Evolutionary conservation across 1,140 invertebrate species (phyloP), one percentile per base, ranked within the genome.

Genomic region (Dreissena rostriformis): DNA sequence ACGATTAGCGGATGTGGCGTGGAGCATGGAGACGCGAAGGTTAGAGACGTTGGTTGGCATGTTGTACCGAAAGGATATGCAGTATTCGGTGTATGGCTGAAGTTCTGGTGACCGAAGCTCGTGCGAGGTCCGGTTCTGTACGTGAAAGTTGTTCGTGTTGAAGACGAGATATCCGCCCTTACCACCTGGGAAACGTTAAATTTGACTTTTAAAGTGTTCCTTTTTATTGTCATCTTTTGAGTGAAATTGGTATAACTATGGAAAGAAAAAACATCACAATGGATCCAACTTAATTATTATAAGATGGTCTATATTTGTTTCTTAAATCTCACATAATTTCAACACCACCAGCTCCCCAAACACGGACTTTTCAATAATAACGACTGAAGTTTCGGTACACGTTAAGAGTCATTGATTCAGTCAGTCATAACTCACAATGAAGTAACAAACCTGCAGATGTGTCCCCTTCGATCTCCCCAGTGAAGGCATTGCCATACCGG

Each of bases 61-160:
- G 52, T 80, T 80, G 53, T 70, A 80, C 77, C 77, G 68, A 28
- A 80, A 80, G n/a, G 77, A 29, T 15, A 68, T 11, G 49, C 77
- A 80, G 26, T 80, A 80, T 19, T 80, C n/a, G 22, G 66, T 71
- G 29, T 55, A 71, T 19, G 77, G 66, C 17, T 57, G 67, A 11
- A 80, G 67, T 1, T 15, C 19, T 49, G 77, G 67, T 29, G 77
- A 71, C 24, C n/a, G 15, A 26, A 80, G 55, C 49, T n/a, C 65
- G 53, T 80, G 77, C 14, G 29, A 26, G 4, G 67, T 80, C 49
- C 22, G 19, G 67, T 57, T 72, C 53, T 80, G 77, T 22, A 80
- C 68, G 67, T 80, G 77, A 68, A 71, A 55, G 67, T 80, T 80
- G 68, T 80, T 52, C 28, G 77, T 80, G 52, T 80, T 80, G 67